phyloP scores from a whole-genome alignment of 2,797 vertebrate species.

The Parauchenoglanis punctatus region DNA sequence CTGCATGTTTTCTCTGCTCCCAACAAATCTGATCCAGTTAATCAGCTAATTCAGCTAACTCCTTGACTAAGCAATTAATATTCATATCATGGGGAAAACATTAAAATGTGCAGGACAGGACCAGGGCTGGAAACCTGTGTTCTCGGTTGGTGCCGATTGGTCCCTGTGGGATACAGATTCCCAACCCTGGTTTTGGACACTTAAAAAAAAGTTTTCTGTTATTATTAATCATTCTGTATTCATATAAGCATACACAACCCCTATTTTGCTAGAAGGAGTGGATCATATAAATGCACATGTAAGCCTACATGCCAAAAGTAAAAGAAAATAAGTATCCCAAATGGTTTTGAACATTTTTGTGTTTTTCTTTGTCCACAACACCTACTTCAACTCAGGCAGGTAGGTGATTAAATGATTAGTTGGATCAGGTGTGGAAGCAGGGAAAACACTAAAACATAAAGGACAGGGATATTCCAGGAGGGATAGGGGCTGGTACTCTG shows the following conservation, averaged over 20 bases:
- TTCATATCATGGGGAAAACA: background rate
- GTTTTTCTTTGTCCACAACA: background rate
- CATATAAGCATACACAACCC: background rate
- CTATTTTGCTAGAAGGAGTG: background rate
- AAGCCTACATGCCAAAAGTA: background rate
- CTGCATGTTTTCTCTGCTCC: background rate
- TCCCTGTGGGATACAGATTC: background rate
- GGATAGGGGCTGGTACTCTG: background rate
- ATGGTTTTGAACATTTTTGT: background rate
- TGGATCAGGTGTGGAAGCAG: background rate
- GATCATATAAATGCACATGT: background rate
- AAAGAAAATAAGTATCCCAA: background rate
- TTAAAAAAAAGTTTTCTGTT: no score
- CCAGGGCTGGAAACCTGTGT: background rate
- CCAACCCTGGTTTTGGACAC: background rate
- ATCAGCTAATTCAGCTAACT: background rate
- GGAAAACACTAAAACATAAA: background rate
- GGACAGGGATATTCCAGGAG: background rate
- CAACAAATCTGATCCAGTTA: background rate
- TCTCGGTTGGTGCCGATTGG: background rate
- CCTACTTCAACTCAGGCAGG: background rate
- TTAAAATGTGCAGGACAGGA: no score
- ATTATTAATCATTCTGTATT: background rate
- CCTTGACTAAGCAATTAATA: background rate
- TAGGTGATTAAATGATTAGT: background rate